Evolutionary conservation across 92 coral and sea anemone species (phyloP), one percentile per base, ranked within the genome.

Genomic region (Isaurus tuberculatus): DNA sequence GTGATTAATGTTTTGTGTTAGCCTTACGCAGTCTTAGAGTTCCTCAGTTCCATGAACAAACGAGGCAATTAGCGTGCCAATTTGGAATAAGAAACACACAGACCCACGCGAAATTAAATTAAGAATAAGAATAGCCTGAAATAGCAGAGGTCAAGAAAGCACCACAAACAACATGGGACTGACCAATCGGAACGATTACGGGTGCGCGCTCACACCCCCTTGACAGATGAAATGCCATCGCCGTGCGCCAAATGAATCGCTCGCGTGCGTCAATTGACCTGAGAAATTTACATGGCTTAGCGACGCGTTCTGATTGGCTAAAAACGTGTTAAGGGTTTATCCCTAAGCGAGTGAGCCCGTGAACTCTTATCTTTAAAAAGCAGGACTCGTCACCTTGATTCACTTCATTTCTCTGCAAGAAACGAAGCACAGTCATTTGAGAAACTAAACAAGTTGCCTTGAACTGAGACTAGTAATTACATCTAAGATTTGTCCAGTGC

Each of bases 341-440:
- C 82, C 82, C 82, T 77, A 77, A 77, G 82, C 70, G 43, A 77
- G 53, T 77, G 82, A 77, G 82, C 82, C 65, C 70, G 82, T 77
- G 82, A 60, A 22, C 69, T 15, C 37, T 31, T 36, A 40, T 34
- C 82, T 8, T 57, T 77, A 77, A 77, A 60, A 77, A 55, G 82
- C 70, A 30, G 30, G 32, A 27, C 36, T 75, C 55, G 30, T 77
- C 70, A 55, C 82, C 51, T 77, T 34, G 36, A 60, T 77, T 77
- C 82, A 58, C 82, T 77, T 77, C 82, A 77, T 60, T 60, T 60
- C 55, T 36, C 36, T 36, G 31, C 70, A 69, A 29, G 34, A 1
- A 58, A 51, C 68, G 32, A 60, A 58, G 69, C 53, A 33, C 23
- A 29, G 34, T 53, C 5, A 77, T 57, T 65, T 34, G 31, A 23